Evolutionary conservation across 2,888 invertebrate genomes (phyloP).

Genomic region (Linyphia triangularis): DNA sequence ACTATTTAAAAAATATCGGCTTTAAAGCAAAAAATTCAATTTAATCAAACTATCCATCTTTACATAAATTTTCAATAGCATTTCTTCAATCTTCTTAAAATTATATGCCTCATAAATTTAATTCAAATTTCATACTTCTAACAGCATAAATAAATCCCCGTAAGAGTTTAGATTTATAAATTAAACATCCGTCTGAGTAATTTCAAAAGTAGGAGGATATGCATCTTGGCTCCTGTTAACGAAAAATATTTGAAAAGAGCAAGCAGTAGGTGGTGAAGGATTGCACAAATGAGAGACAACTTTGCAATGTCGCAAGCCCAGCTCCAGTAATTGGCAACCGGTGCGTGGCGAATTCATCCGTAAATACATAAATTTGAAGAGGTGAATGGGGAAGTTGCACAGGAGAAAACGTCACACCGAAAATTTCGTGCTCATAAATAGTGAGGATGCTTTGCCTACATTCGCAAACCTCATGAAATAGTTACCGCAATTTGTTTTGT

Average conservation of each 20-base stretch:
- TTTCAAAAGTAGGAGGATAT: too few relatives aligned
- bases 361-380: constrained; percentile 3
- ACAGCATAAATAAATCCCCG: too few relatives aligned
- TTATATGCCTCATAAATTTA: too few relatives aligned
- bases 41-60: too few relatives aligned
- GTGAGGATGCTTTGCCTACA: not conserved
- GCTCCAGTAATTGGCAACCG: not conserved
- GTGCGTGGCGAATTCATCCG: not conserved
- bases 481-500: not conserved
- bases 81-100: too few relatives aligned
- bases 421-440: not conserved
- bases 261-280: not conserved
- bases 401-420: not conserved
- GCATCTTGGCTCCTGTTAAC: not conserved
- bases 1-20: too few relatives aligned
- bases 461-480: not conserved
- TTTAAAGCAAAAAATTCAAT: too few relatives aligned
- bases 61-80: too few relatives aligned
- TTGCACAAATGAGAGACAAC: not conserved
- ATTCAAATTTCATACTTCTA: too few relatives aligned
- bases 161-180: too few relatives aligned
- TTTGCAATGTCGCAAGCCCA: not conserved
- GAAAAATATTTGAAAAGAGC: not conserved
- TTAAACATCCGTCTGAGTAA: too few relatives aligned
- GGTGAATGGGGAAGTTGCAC: not conserved